Base-by-base conservation (phyloP, 2,888 invertebrate species). In the Xestia c-nigrum region DNA sequence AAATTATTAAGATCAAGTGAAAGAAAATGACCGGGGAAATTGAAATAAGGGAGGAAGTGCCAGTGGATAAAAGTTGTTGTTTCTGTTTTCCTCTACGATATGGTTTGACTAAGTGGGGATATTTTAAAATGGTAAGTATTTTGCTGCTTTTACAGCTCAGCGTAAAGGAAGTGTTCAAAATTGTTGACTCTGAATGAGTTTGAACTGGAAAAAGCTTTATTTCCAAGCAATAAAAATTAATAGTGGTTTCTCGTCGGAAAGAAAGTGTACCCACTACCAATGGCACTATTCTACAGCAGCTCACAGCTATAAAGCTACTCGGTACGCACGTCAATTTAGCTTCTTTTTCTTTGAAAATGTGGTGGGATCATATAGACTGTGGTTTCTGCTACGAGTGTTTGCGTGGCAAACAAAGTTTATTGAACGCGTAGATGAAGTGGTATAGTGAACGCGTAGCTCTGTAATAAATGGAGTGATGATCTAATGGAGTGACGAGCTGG, bases 51-150 rank as follows among this genome's bases (percentile, higher is more conserved):
- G 21, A 46, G 2, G 89, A 87, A 52, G 12, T 84, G 14, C 85
- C 88, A 9, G 69, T 74, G 9, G 74, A 72, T 19, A 83, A 79
- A 57, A 84, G 85, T 65, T 90, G 89, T 61, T 90, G 87, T 52
- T 86, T 82, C 19, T 89, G 88, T 66, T 67, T 90, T 6, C 90
- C 90, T 0, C 40, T 89, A 16, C 74, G 88, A 76, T 87, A 86
- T 70, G 87, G 89, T 46, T 80, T 91, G 1, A 65, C 87, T 1
- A 64, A 57, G 0, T 88, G 88, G 86, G 85, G 81, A 5, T 89
- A 90, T 74, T 47, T 88, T 0, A 89, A 85, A 77, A 63, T 88
- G 79, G 87, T 88, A 55, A 86, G 87, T n/a, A 55, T n/a, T 55
- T 55, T n/a, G 10, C n/a, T 12, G n/a, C 9, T 55, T n/a, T n/a